A percentile compares a stretch with the other conserved stretches of the same genome.
These are phyloP conservation scores for Meandrina meandrites DNA, from an alignment of 92 coral and sea anemone species.

Conservation along the genomic window DNA sequence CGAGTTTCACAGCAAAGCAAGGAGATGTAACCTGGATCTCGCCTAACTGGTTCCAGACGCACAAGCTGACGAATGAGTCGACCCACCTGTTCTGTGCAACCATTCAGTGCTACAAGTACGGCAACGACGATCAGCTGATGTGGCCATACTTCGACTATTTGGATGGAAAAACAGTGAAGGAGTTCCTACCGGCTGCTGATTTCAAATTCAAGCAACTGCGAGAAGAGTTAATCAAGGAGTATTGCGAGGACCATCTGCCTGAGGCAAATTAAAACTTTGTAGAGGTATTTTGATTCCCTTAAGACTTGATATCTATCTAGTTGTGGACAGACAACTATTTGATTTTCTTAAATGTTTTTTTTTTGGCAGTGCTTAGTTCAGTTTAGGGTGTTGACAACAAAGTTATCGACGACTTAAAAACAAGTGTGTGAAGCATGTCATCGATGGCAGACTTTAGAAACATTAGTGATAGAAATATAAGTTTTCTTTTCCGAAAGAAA, in stretches of 20 bases:
- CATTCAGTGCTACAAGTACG: slow-evolving; percentile 57
- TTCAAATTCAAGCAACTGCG: slow-evolving; percentile 34
- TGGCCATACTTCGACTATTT: slow-evolving; percentile 59
- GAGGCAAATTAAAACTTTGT: background rate
- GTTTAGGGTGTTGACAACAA: too few relatives aligned
- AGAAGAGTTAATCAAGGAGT: slow-evolving; percentile 29
- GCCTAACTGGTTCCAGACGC: slow-evolving; percentile 62
- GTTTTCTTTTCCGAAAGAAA: too few relatives aligned
- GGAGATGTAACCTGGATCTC: slow-evolving; percentile 56
- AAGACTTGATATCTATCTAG: too few relatives aligned
- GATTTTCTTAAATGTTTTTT: too few relatives aligned
- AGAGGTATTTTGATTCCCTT: too few relatives aligned
- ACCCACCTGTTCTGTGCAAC: slow-evolving; percentile 45
- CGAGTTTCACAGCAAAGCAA: slow-evolving; percentile 1
- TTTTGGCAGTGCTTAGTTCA: too few relatives aligned
- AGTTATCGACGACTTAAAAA: too few relatives aligned
- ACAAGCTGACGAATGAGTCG: slow-evolving; percentile 39
- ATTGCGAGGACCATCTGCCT: background rate
- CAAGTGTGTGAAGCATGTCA: too few relatives aligned
- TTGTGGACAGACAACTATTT: too few relatives aligned
- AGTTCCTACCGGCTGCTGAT: slow-evolving; percentile 41
- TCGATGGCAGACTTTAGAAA: too few relatives aligned
- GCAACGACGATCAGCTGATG: slow-evolving; percentile 26
- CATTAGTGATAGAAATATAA: too few relatives aligned
- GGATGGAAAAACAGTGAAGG: slow-evolving; percentile 16